phyloP scores from a whole-genome alignment of 2,113 vertebrate species.

The Leucopsar rothschildi region DNA sequence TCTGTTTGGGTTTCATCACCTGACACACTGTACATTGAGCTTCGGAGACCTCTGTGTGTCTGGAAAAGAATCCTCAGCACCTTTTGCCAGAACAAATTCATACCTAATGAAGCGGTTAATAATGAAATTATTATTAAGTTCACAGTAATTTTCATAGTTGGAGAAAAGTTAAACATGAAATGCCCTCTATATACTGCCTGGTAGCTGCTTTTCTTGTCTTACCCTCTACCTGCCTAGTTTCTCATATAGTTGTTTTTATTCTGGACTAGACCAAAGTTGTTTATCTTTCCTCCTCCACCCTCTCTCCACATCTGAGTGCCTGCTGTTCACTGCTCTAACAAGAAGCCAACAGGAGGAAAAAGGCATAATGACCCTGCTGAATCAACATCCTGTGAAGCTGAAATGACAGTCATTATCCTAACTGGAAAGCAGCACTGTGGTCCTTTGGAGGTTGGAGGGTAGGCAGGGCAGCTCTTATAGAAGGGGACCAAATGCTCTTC shows the following conservation, averaged over 20 bases:
- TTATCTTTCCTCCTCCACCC: neutral
- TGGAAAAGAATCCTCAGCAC: neutral
- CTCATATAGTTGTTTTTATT: neutral
- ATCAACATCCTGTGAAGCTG: constrained; percentile 6
- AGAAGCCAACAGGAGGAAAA: neutral
- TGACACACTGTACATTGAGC: neutral
- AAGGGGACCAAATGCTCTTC: neutral
- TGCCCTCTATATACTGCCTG: neutral
- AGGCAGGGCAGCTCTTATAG: neutral
- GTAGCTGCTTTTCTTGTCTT: neutral
- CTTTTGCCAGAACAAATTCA: neutral
- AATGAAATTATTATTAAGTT: neutral
- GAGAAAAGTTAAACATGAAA: neutral
- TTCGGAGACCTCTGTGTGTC: neutral
- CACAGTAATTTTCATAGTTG: neutral
- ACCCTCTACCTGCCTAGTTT: neutral
- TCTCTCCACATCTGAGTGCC: neutral
- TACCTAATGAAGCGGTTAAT: neutral
- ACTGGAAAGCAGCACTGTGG: neutral
- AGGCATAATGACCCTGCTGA: neutral
- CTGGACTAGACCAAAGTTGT: neutral
- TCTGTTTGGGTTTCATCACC: neutral
- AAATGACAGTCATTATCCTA: neutral
- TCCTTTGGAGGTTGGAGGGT: neutral
- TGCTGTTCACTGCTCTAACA: neutral